Evolutionary conservation across 2,797 vertebrate species (phyloP).

Genomic region (Bucorvus abyssinicus): DNA sequence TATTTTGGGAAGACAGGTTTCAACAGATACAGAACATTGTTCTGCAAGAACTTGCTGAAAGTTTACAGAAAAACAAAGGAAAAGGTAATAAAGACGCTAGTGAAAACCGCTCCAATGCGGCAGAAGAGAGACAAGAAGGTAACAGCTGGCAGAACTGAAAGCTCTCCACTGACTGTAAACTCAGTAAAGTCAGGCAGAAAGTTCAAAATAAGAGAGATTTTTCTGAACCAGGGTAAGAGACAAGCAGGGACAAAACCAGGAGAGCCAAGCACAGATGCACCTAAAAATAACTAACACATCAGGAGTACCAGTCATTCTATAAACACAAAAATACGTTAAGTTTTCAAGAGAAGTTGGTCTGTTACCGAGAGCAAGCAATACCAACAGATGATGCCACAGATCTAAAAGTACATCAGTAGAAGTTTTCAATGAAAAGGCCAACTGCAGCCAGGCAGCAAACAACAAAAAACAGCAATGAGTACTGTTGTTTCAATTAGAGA

Average conservation of each 20-base stretch:
- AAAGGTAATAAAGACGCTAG: background rate
- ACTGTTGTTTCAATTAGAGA: background rate
- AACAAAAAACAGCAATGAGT: background rate
- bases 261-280: background rate
- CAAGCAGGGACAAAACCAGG: background rate
- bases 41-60: background rate
- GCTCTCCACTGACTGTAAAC: background rate
- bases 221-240: background rate
- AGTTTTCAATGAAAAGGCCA: background rate
- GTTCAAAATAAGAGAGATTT: background rate
- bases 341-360: background rate
- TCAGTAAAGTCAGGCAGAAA: background rate
- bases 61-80: background rate
- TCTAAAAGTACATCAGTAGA: background rate
- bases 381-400: background rate
- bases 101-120: background rate
- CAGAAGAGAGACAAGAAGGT: background rate
- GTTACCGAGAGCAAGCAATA: background rate
- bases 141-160: background rate
- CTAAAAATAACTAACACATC: background rate
- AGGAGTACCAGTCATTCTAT: background rate
- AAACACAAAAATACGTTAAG: accelerated
- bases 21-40: background rate
- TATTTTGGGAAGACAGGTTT: background rate
- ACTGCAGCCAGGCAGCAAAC: background rate